Conservation (phyloP, 92 coral and sea anemone species). For the Zoanthus gigantus region DNA sequence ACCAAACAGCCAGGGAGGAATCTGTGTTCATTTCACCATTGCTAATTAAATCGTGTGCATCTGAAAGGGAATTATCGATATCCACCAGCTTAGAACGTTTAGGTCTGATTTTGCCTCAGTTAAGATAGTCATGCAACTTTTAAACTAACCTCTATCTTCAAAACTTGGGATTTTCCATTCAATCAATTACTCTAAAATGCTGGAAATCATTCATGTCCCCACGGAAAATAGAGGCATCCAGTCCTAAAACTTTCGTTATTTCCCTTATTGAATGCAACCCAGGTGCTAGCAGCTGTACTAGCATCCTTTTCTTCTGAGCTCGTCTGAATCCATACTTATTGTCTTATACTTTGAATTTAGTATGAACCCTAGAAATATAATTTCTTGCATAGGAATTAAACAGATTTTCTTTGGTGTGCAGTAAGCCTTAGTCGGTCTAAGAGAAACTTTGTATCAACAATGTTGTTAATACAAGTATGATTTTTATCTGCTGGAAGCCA, state of each 20-base stretch:
- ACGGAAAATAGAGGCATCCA: too few relatives aligned
- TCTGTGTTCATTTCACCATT: constrained; percentile 70
- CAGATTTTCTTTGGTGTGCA: too few relatives aligned
- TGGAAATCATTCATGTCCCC: constrained; percentile 62
- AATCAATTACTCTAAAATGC: constrained; percentile 32
- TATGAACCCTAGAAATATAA: background rate
- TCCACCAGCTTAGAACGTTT: constrained; percentile 47
- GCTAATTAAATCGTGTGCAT: constrained; percentile 53
- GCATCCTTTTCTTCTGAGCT: too few relatives aligned
- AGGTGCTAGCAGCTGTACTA: too few relatives aligned
- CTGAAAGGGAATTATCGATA: background rate
- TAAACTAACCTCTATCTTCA: constrained; percentile 34
- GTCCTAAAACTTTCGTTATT: too few relatives aligned
- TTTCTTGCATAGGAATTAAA: background rate
- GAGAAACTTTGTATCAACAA: too few relatives aligned
- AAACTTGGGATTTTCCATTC: constrained; percentile 51
- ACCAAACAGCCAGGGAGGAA: constrained; percentile 44
- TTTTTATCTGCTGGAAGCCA: too few relatives aligned
- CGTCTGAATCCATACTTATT: background rate
- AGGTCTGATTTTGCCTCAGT: background rate
- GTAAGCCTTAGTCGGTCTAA: too few relatives aligned
- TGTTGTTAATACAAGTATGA: too few relatives aligned
- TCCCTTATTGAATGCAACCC: too few relatives aligned
- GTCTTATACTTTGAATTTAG: background rate
- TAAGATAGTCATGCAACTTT: background rate